A percentile compares a stretch with the other conserved stretches of the same genome.
Conservation (phyloP, 1,140 invertebrate genomes). For the Neodiprion pinetum region DNA sequence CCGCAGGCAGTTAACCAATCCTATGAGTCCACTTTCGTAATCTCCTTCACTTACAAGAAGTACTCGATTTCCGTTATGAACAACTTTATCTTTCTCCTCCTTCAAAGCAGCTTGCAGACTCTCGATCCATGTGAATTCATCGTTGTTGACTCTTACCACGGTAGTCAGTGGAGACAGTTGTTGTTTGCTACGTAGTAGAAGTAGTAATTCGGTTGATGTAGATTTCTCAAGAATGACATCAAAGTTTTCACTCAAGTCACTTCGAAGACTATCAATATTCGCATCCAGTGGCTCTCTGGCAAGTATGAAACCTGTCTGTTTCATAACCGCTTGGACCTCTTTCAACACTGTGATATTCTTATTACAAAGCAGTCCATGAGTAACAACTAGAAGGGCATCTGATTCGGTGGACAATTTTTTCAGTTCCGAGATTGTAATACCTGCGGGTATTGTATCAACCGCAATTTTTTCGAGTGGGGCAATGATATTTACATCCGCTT, state of each 20-base stretch:
- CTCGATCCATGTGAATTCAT: slow-evolving; percentile 62
- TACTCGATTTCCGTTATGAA: slow-evolving; percentile 39
- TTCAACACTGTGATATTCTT: slow-evolving; percentile 36
- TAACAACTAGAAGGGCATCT: slow-evolving; percentile 66
- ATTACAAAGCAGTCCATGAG: slow-evolving; percentile 37
- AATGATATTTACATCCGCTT: slow-evolving; percentile 64
- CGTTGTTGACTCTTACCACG: slow-evolving; percentile 46
- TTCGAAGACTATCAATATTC: slow-evolving; percentile 25
- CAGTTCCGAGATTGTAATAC: slow-evolving; percentile 64
- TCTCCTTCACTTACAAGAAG: slow-evolving; percentile 69
- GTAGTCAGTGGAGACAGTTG: slow-evolving; percentile 39
- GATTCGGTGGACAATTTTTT: slow-evolving; percentile 67
- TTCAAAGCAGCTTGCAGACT: slow-evolving; percentile 66
- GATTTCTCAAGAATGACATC: slow-evolving; percentile 48
- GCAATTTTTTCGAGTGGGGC: slow-evolving; percentile 49
- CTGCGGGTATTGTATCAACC: slow-evolving; percentile 58
- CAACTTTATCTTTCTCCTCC: slow-evolving; percentile 51
- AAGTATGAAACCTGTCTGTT: slow-evolving; percentile 61
- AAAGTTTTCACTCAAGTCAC: slow-evolving; percentile 36
- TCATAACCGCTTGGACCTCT: slow-evolving; percentile 37
- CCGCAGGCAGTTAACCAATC: slow-evolving; percentile 78
- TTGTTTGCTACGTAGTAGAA: slow-evolving; percentile 47
- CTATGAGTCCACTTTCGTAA: slow-evolving; percentile 79
- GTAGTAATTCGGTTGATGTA: slow-evolving; percentile 35
- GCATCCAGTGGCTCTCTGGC: slow-evolving; percentile 49